Evolutionary conservation across 2,113 vertebrate genomes (phyloP), one percentile per base, ranked within the genome.

Genomic region (Ictalurus furcatus): DNA sequence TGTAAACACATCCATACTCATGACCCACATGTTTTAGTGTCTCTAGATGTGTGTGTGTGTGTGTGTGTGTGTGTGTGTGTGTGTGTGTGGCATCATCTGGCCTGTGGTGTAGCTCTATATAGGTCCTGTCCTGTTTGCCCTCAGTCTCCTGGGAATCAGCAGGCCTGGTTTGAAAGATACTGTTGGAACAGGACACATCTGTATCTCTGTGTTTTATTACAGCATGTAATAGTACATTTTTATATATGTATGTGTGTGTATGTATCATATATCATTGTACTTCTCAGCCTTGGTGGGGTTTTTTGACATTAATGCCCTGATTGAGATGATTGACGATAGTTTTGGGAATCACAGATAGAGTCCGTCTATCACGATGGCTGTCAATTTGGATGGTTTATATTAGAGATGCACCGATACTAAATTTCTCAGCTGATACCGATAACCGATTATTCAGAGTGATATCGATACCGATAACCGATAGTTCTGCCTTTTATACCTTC

Each of bases 71-170:
- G 73, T 89, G 88, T 90, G 40, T 48, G 6, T 52, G 48, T 52
- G 11, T 91, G 90, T 87, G 73, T 89, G 88, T 89, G 40, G 58
- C 58, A 61, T 87, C 71, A 88, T 44, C 69, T 88, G 37, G 37
- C 25, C 28, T 28, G 37, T 87, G 71, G 56, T 73, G 28, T 71
- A 44, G 54, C 87, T 19, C 63, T 88, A 9, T 40, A 59, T 73
- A 59, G 86, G 65, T 84, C 44, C 56, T 28, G 67, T n/a, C 65
- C 67, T 84, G 52, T 88, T 76, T 88, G 87, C 56, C 87, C 81
- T 76, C 17, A 37, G 17, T 25, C 54, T 37, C 56, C 54, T 34
- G 30, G 44, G 80, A 82, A 37, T 59, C 56, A 59, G 54, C n/a
- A 37, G 54, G 80, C 30, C n/a, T 81, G 7, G 16, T 30, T 56